Evolutionary conservation across 2,113 vertebrate species (phyloP).

Genomic region (Carassius auratus): DNA sequence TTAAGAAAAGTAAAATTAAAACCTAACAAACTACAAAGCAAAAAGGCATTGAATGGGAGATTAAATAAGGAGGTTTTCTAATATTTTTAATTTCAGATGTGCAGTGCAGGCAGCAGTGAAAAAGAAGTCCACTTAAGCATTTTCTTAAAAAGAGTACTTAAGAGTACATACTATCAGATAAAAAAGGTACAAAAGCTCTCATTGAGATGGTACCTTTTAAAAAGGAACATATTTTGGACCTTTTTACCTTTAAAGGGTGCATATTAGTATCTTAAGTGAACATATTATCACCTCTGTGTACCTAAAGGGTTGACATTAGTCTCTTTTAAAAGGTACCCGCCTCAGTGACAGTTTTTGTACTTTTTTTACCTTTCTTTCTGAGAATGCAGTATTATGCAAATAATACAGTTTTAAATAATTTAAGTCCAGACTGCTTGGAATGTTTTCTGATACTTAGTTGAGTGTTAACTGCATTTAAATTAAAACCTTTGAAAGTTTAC

Average conservation of each 20-base stretch:
- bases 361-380: too few species aligned
- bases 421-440: neutral
- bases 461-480: neutral
- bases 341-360: too few species aligned
- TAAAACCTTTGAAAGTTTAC: neutral
- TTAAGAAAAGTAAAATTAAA: constrained; percentile 34
- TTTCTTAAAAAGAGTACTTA: neutral
- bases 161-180: too few species aligned
- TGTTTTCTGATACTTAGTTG: neutral
- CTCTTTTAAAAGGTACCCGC: too few species aligned
- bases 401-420: neutral
- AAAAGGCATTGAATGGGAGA: neutral
- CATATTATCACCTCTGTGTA: too few species aligned
- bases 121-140: neutral
- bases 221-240: too few species aligned
- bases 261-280: too few species aligned
- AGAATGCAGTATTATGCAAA: neutral
- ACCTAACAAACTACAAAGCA: neutral
- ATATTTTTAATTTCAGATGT: neutral
- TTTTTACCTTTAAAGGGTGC: too few species aligned
- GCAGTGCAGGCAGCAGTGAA: neutral
- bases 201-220: too few species aligned
- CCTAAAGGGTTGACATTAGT: too few species aligned
- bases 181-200: too few species aligned
- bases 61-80: neutral